Percentiles rank a stretch among this genome's conserved stretches.
Conservation (phyloP, 1,140 invertebrate species). For the Doryteuthis pealeii region DNA sequence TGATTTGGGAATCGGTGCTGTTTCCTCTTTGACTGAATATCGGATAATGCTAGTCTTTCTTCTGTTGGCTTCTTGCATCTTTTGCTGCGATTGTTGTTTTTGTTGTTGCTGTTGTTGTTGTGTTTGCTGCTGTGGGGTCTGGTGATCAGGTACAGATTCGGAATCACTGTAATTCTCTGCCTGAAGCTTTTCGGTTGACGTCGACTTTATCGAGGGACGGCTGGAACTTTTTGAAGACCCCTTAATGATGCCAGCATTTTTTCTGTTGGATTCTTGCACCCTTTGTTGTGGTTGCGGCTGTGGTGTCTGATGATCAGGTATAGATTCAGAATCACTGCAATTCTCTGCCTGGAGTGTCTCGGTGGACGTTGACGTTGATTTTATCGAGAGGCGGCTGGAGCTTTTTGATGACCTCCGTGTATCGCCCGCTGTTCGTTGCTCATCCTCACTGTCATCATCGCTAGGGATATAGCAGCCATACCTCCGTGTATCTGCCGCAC, state of each 20-base stretch:
- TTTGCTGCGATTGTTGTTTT: no score
- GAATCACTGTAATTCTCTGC: constrained; percentile 44
- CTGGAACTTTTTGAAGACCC: constrained; percentile 41
- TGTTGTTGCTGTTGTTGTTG: no score
- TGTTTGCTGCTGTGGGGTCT: no score
- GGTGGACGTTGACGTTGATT: constrained; percentile 53
- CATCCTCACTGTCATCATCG: constrained; percentile 50
- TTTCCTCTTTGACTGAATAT: not conserved
- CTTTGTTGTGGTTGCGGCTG: no score
- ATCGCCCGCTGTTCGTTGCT: constrained; percentile 32
- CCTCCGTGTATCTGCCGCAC: constrained; percentile 33
- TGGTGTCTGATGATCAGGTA: not conserved
- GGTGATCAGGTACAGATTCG: constrained; percentile 18
- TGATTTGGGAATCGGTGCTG: no score
- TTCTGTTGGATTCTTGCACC: no score
- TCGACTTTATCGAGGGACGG: constrained; percentile 48
- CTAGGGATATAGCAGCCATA: constrained; percentile 41
- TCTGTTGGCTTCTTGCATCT: constrained; percentile 3
- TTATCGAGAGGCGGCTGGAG: constrained; percentile 44
- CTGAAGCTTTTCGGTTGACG: constrained; percentile 49
- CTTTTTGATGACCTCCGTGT: constrained; percentile 40
- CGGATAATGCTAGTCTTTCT: constrained; percentile 21
- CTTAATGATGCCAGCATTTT: no score
- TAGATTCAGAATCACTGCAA: constrained; percentile 38
- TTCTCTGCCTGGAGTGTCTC: constrained; percentile 49